phyloP scores from a whole-genome alignment of 2,113 vertebrate genomes.

The Oplegnathus fasciatus region DNA sequence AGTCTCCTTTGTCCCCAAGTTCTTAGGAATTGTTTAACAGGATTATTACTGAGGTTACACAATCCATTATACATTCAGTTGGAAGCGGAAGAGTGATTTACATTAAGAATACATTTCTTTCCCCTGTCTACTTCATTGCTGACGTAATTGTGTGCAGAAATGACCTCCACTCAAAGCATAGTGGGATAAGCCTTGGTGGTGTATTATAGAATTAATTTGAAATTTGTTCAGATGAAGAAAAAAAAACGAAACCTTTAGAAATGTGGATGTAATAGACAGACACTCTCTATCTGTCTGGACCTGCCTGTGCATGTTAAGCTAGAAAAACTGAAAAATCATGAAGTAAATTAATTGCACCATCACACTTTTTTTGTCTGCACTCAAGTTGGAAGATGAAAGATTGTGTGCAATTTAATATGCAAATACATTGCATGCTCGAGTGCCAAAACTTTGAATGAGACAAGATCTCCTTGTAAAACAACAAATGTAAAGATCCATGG shows the following conservation, averaged over 20 bases:
- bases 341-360: slow-evolving; percentile 3
- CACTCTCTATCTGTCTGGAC: not conserved
- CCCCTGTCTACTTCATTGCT: slow-evolving; percentile 61
- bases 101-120: slow-evolving; percentile 60
- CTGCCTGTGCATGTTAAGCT: slow-evolving; percentile 4
- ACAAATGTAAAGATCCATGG: slow-evolving; percentile 22
- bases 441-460: slow-evolving; percentile 1
- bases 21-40: slow-evolving; percentile 74
- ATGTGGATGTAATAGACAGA: not conserved
- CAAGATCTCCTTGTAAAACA: slow-evolving; percentile 26
- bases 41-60: slow-evolving; percentile 73
- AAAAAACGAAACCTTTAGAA: slow-evolving; percentile 33
- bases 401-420: slow-evolving; percentile 25
- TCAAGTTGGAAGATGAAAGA: slow-evolving; percentile 20
- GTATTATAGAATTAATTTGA: slow-evolving; percentile 58
- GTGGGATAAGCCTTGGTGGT: slow-evolving; percentile 38
- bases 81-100: slow-evolving; percentile 64
- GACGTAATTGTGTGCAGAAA: slow-evolving; percentile 60
- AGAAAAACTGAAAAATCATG: slow-evolving; percentile 1
- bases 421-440: slow-evolving; percentile 29
- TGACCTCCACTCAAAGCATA: slow-evolving; percentile 53
- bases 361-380: slow-evolving; percentile 11
- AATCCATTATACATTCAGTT: slow-evolving; percentile 66
- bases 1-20: slow-evolving; percentile 70
- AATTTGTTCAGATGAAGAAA: slow-evolving; percentile 25